Percentiles rank a stretch among this genome's conserved stretches.
Conservation (phyloP, 2,797 vertebrate genomes). For the Clarias laeviceps region DNA sequence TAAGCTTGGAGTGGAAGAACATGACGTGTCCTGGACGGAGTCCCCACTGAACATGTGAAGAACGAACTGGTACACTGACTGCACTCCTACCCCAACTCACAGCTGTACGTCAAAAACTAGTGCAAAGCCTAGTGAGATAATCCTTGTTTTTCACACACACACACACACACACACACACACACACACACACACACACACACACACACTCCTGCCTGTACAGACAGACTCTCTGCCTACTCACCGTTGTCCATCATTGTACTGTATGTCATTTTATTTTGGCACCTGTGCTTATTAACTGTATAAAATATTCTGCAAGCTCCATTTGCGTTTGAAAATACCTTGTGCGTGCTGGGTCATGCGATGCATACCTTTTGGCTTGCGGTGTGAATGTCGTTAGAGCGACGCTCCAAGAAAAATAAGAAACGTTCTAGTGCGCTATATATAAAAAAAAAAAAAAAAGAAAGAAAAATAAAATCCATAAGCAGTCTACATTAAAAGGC, state of each 20-base stretch:
- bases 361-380: not conserved
- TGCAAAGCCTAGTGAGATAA: not conserved
- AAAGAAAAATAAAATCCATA: not conserved
- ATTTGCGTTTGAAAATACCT: not conserved
- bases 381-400: not conserved
- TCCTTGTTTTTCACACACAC: not conserved
- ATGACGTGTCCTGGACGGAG: not conserved
- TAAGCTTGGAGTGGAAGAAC: not conserved
- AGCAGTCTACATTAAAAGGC: not conserved
- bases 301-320: not conserved
- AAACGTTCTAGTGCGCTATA: not conserved
- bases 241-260: not conserved
- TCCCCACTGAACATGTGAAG: not conserved
- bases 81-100: not conserved
- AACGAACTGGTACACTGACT: not conserved
- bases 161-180: too few relatives aligned
- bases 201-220: not conserved
- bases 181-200: not conserved
- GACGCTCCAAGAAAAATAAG: not conserved
- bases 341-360: not conserved
- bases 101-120: not conserved
- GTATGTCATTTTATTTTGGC: slow-evolving; percentile 11
- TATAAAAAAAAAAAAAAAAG: not conserved
- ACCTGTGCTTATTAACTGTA: not conserved
- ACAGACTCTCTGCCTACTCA: slow-evolving; percentile 12